Percentiles rank a stretch among this genome's conserved stretches.
phyloP scores from a whole-genome alignment of 2,113 vertebrate genomes.

The Mobula hypostoma region DNA sequence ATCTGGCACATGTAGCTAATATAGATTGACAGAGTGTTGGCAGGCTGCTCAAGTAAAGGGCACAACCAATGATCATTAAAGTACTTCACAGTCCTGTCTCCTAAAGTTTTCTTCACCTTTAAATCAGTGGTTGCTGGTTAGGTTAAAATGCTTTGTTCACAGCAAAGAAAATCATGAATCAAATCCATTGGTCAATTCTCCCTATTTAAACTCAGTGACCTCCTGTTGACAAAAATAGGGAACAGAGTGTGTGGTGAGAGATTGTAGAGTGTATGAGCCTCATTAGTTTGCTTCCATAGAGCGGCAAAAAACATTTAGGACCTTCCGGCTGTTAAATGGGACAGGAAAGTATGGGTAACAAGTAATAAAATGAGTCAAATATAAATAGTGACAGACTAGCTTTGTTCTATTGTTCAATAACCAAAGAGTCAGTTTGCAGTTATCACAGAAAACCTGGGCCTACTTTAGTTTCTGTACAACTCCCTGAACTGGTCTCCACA shows the following conservation, averaged over 20 bases:
- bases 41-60: background rate
- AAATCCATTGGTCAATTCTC: background rate
- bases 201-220: background rate
- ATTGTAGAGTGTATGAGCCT: background rate
- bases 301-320: background rate
- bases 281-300: background rate
- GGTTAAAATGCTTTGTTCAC: constrained; percentile 17
- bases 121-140: constrained; percentile 3
- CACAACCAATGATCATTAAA: background rate
- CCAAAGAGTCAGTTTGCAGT: background rate
- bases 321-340: background rate
- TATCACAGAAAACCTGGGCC: background rate
- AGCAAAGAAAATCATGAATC: constrained; percentile 14
- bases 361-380: constrained; percentile 5
- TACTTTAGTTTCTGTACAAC: background rate
- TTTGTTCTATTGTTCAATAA: background rate
- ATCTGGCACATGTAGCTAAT: background rate
- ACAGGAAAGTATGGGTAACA: constrained; percentile 19
- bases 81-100: background rate
- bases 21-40: background rate
- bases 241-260: background rate
- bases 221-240: constrained; percentile 18
- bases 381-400: background rate
- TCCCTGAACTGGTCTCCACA: background rate
- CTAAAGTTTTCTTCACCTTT: background rate